Evolutionary conservation across 2,797 vertebrate species (phyloP), one percentile per base, ranked within the genome.

Genomic region (Aratinga solstitialis): DNA sequence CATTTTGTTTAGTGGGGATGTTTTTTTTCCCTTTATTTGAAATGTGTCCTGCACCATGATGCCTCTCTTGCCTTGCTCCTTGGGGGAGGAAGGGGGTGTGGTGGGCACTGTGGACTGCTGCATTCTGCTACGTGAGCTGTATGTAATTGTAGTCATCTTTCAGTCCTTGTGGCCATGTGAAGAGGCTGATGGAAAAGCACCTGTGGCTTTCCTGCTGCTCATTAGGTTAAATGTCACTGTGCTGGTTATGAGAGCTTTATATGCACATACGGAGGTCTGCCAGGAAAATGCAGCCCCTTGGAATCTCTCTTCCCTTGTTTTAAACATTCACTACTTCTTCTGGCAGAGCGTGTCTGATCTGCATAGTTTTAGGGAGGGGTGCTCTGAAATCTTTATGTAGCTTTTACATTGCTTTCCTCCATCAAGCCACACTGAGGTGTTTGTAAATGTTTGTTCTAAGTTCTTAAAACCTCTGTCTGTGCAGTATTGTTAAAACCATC

Each of bases 181-280:
- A 29, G 1, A 79, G 75, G 56, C 91, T 90, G 84, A 47, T 34
- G 48, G 78, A 68, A 79, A 74, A 93, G 56, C 89, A 23, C 8
- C 85, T 0, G 3, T 90, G 87, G 69, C 85, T 89, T 89, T 94
- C 75, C 54, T 84, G 78, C 62, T 89, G 86, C 86, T 97, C 94
- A 96, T 95, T 93, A 93, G 88, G 89, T 95, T 81, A 89, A 95
- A 84, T 95, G 85, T 59, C 88, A 77, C 59, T 47, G 86, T 48
- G 22, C 62, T 81, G 79, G 47, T 82, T 76, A 34, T 3, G 9
- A 79, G 90, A 72, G 86, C 61, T 84, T 86, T 91, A 59, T 96
- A 38, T 63, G 84, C 65, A 65, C 2, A 1, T 71, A 20, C 68
- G 65, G 59, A 80, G 85, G 58, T 63, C 50, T 90, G 93, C 78